These are phyloP conservation scores for Automeris io DNA, from an alignment of 2,888 invertebrate genomes.

Conservation along the genomic window DNA sequence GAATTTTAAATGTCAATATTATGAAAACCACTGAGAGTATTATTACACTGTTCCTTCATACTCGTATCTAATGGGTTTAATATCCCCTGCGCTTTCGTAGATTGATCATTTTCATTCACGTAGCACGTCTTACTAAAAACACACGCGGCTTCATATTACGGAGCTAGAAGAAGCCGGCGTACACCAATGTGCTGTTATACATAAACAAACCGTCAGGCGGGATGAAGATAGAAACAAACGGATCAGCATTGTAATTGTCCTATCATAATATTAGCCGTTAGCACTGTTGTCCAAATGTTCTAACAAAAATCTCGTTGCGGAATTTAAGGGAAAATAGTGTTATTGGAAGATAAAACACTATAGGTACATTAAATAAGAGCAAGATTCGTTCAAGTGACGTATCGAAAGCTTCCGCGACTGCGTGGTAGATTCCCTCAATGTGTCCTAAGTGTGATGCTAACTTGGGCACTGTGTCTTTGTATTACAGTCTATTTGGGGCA, in stretches of 20 bases:
- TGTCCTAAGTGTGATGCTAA: conserved; percentile 39
- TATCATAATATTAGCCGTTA: conserved; percentile 3
- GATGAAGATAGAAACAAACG: conserved; percentile 61
- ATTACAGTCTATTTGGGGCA: conserved; percentile 46
- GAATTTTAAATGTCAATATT: conserved; percentile 40
- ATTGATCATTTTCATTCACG: conserved; percentile 46
- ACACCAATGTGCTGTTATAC: conserved; percentile 73
- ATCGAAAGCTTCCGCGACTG: conserved; percentile 62
- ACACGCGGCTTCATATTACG: conserved; percentile 41
- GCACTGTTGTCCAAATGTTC: background rate
- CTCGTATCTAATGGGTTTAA: conserved; percentile 8
- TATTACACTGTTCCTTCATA: conserved; percentile 17
- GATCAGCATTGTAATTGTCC: conserved; percentile 14
- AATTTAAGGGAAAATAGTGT: conserved; percentile 11
- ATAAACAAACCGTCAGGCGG: conserved; percentile 68
- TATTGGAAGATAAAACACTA: conserved; percentile 16
- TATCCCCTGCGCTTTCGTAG: conserved; percentile 6
- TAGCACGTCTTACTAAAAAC: conserved; percentile 49
- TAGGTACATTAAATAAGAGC: conserved; percentile 28
- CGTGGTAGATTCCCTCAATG: conserved; percentile 48
- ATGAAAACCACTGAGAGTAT: conserved; percentile 35
- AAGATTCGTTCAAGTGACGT: conserved; percentile 69
- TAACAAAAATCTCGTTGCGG: background rate
- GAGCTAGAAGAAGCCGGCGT: conserved; percentile 58
- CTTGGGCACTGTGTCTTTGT: conserved; percentile 47